Evolutionary conservation across 2,113 vertebrate species (phyloP), one percentile per base, ranked within the genome.

Genomic region (Zapornia atra): DNA sequence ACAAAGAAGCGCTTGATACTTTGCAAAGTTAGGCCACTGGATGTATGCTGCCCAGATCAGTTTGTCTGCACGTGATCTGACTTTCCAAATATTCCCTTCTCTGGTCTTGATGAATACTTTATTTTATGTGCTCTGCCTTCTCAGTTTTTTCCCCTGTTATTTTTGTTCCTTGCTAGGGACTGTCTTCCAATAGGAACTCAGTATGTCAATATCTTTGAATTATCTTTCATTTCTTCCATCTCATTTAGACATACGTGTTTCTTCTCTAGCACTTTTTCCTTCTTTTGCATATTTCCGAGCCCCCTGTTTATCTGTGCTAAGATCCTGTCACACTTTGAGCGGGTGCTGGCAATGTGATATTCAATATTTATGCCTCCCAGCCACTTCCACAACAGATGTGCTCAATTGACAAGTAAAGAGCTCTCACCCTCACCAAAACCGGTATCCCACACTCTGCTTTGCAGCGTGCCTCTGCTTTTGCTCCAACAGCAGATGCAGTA

Each of bases 371-470:
- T 81, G 72, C 80, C 48, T 89, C 48, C 36, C 0, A 1, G 88
- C 77, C 81, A 84, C 73, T 89, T 89, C 40, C 80, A 89, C 77
- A 91, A 73, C 73, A 90, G 81, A 91, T 91, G 77, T 72, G 57
- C 57, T 89, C 57, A 19, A 15, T 94, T 94, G 92, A 42, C 57
- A 92, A 57, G 50, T 31, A 59, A 78, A 40, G 38, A 88, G 15
- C 16, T 68, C 57, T 92, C 40, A 34, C 19, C 9, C 12, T 15
- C n/a, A 44, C 44, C 69, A 82, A 75, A 92, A 48, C 26, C 1
- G 0, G 28, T 77, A 76, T 48, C 54, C 28, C 31, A 79, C 61
- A 40, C 12, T 19, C 26, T 4, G 6, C 15, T 57, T 69, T 77
- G 66, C 70, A 77, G 75, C 8, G 0, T 2, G 2, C 19, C 63